A percentile compares a stretch with the other conserved stretches of the same genome.
Conservation (phyloP, 2,797 vertebrate genomes). For the Coreius guichenoti region DNA sequence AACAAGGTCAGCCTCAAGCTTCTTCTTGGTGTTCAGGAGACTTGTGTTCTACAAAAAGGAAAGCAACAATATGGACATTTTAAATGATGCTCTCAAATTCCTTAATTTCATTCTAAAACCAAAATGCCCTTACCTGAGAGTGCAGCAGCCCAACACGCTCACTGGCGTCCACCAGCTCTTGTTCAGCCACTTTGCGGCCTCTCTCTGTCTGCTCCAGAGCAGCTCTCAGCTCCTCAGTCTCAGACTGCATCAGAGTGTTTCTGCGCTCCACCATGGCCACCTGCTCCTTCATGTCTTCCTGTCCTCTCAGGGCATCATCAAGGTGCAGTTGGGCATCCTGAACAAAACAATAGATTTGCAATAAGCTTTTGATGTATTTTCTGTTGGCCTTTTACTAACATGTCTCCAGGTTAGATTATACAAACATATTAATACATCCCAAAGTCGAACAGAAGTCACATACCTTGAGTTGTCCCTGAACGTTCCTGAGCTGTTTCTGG, state of each 20-base stretch:
- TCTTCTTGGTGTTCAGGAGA: no score
- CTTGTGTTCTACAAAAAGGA: no score
- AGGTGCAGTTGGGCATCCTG: constrained; percentile 60
- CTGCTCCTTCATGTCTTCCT: constrained; percentile 91
- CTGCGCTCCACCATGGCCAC: constrained; percentile 86
- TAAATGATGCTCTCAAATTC: no score
- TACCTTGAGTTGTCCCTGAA: no score
- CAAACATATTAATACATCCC: no score
- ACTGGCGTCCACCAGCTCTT: background rate
- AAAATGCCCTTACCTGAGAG: constrained; percentile 44
- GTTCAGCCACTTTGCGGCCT: constrained; percentile 79
- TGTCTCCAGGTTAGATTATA: no score
- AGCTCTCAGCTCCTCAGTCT: constrained; percentile 85
- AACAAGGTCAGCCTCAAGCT: no score
- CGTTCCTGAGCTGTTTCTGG: no score
- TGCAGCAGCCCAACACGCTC: constrained; percentile 77
- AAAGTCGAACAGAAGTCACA: no score
- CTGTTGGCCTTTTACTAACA: background rate
- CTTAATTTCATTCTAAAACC: no score
- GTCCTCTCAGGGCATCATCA: constrained; percentile 82
- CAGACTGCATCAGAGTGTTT: constrained; percentile 86
- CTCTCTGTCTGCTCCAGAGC: constrained; percentile 87
- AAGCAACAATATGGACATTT: no score
- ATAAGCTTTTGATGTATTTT: background rate
- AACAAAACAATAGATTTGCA: background rate